Evolutionary conservation across 2,888 invertebrate genomes (phyloP).

Genomic region (Rhimphoctona megacephalus): DNA sequence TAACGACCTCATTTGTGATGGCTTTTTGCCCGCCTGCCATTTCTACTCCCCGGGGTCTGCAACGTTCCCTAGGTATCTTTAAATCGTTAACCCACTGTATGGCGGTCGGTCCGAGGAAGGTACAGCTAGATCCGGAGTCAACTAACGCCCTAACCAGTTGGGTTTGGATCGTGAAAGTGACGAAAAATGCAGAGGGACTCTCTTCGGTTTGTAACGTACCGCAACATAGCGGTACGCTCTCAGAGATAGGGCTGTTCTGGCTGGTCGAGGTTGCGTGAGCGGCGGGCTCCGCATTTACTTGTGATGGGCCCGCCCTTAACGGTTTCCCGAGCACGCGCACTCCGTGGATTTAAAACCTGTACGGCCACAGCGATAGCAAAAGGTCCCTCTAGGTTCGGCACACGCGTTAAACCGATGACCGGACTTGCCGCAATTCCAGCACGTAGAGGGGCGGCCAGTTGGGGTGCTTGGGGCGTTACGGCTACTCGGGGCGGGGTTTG

Average conservation of each 20-base stretch:
- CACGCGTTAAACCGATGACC: background rate
- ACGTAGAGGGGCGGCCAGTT: background rate
- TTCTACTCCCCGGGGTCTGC: conserved; percentile 1
- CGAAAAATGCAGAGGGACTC: background rate
- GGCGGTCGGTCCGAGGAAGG: background rate
- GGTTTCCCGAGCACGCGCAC: conserved; percentile 5
- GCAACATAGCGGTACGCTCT: background rate
- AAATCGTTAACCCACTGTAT: background rate
- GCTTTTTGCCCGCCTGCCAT: conserved; percentile 24
- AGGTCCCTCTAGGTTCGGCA: background rate
- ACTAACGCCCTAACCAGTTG: background rate
- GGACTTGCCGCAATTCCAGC: conserved; percentile 1
- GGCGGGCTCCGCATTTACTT: background rate
- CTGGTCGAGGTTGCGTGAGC: too few relatives aligned
- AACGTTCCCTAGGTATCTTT: background rate
- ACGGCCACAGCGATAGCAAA: too few relatives aligned
- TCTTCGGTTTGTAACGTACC: background rate
- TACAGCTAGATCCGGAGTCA: conserved; percentile 28
- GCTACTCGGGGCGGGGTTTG: background rate
- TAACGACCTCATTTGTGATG: background rate
- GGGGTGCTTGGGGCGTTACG: background rate
- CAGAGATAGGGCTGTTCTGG: too few relatives aligned
- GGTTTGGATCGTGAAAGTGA: conserved; percentile 8
- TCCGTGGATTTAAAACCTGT: background rate
- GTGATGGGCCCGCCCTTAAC: background rate